Percentiles rank a stretch among this genome's conserved stretches.
These are phyloP conservation scores for Synaphobranchus kaupii DNA, from an alignment of 2,797 vertebrate species.

Conservation along the genomic window DNA sequence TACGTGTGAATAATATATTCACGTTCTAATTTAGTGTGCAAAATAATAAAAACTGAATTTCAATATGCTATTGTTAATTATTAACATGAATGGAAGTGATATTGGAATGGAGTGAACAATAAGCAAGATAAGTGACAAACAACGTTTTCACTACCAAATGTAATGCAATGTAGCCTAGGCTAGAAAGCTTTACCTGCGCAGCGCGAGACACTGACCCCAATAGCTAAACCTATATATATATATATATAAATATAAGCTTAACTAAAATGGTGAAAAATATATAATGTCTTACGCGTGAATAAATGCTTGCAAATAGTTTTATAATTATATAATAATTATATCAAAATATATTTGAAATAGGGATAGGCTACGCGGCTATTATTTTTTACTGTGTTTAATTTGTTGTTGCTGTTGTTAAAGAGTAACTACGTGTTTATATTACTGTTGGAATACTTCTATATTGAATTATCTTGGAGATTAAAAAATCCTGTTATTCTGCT, in stretches of 20 bases:
- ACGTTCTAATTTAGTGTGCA: not conserved
- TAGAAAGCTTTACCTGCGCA: not conserved
- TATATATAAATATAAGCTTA: not conserved
- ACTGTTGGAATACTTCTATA: not conserved
- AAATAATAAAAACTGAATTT: not conserved
- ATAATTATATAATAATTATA: not conserved
- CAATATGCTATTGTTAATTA: not conserved
- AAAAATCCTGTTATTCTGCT: slow-evolving; percentile 8
- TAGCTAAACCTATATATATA: not conserved
- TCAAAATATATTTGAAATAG: not conserved
- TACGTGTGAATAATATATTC: not conserved
- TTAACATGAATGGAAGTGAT: not conserved
- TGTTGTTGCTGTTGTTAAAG: not conserved
- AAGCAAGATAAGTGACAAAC: not conserved
- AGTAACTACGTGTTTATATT: not conserved
- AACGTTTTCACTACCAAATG: not conserved
- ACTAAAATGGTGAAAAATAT: not conserved
- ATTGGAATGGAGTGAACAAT: not conserved
- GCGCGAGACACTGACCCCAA: not conserved
- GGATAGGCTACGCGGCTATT: not conserved
- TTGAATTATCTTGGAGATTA: not conserved
- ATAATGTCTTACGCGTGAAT: not conserved
- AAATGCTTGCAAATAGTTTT: not conserved
- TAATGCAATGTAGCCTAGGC: not conserved
- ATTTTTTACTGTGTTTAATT: not conserved